Evolutionary conservation across 2,113 vertebrate species (phyloP).

Genomic region (Coracopsis vasa): DNA sequence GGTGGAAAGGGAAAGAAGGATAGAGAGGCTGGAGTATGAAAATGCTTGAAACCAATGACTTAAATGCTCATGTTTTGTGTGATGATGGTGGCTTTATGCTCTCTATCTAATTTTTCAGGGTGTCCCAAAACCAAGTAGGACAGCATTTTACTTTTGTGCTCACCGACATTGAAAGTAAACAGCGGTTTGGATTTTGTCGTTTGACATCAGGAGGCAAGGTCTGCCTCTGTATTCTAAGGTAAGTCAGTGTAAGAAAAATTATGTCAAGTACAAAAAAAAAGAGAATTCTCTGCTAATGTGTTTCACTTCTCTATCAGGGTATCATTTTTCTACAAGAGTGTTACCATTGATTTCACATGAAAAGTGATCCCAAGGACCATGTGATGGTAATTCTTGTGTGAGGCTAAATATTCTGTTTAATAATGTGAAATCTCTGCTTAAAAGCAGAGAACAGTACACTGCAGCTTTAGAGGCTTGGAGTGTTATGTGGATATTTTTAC

Average conservation of each 20-base stretch:
- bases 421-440: not conserved
- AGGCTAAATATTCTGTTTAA: not conserved
- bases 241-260: slow-evolving; percentile 3
- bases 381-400: not conserved
- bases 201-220: slow-evolving; percentile 89
- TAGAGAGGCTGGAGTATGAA: not conserved
- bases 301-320: not conserved
- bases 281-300: not conserved
- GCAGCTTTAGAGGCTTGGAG: not conserved
- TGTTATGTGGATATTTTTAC: not conserved
- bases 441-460: not conserved
- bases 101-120: slow-evolving; percentile 72
- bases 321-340: not conserved
- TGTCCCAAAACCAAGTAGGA: slow-evolving; percentile 90
- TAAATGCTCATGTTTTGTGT: not conserved
- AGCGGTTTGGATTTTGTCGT: slow-evolving; percentile 97
- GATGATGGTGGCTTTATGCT: not conserved
- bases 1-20: not conserved
- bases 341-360: not conserved
- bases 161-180: slow-evolving; percentile 96
- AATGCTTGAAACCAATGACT: not conserved
- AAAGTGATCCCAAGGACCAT: not conserved
- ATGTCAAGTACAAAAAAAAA: not conserved
- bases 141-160: slow-evolving; percentile 99
- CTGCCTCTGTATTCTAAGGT: slow-evolving; percentile 96